Base-by-base conservation (phyloP, 1,140 invertebrate species). In the Penaeus japonicus region DNA sequence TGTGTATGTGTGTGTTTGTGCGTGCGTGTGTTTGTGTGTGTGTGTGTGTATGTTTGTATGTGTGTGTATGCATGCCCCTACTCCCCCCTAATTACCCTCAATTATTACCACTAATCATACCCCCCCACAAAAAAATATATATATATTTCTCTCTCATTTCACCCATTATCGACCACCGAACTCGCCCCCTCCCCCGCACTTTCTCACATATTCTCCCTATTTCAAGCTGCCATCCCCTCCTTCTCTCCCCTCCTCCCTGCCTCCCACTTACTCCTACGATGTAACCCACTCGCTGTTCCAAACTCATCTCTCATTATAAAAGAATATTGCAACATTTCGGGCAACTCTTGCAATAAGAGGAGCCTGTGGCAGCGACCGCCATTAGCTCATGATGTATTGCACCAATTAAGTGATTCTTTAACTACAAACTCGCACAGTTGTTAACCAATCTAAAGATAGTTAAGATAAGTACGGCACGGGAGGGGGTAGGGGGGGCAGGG, bases 361-460 rank as follows among this genome's bases (percentile, higher is more conserved):
- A 88, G 86, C 59, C 65, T 88, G 86, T 88, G 86, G 86, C 86
- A 88, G 80, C 80, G 65, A 83, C 59, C 79, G 86, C 86, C 86
- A 88, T 88, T 88, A 88, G 86, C 86, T 88, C 65, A 88, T 88
- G 86, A 88, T 88, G 86, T 88, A 88, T 88, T 88, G 86, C 86
- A 59, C 80, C 86, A 88, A 88, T 88, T 88, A 88, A 88, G 86
- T 88, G 86, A 88, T 88, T 88, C 86, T 88, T 88, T 88, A 88
- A 88, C 86, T 88, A 88, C 86, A 88, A 65, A 88, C 86, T 83
- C 86, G 57, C 47, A 79, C 86, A 82, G 86, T 88, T 88, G 86
- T 88, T 88, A 88, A 88, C 78, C 86, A 88, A 83, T 88, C 86
- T 88, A 83, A 81, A 54, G 80, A 82, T 83, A 88, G 86, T 88